phyloP scores from a whole-genome alignment of 2,888 invertebrate genomes.

The Periphyllus acericola region DNA sequence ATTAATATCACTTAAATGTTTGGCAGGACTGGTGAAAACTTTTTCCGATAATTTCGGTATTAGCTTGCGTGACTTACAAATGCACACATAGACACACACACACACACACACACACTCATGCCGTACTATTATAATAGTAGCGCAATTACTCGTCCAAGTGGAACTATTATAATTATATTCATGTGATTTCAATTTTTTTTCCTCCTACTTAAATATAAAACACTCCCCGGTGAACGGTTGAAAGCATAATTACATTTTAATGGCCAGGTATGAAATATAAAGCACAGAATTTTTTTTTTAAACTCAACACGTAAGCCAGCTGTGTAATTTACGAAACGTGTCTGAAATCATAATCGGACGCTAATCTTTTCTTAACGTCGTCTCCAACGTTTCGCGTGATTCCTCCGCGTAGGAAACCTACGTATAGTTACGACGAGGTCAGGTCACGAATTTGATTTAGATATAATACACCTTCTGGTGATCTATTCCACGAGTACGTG shows the following conservation, averaged over 20 bases:
- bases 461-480: not conserved
- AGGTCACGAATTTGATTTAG: slow-evolving; percentile 24
- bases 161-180: not conserved
- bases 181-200: not conserved
- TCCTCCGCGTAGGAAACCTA: not conserved
- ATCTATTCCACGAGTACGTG: not conserved
- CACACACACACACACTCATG: too few relatives aligned
- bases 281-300: slow-evolving; percentile 7
- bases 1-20: slow-evolving; percentile 37
- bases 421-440: not conserved
- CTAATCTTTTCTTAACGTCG: slow-evolving; percentile 55
- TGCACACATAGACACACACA: too few relatives aligned
- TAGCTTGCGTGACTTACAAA: too few relatives aligned
- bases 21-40: not conserved
- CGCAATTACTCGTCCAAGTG: not conserved
- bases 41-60: not conserved
- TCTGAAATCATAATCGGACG: slow-evolving; percentile 45
- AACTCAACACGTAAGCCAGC: slow-evolving; percentile 35
- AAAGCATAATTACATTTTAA: slow-evolving; percentile 47
- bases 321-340: slow-evolving; percentile 48
- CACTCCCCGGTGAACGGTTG: not conserved
- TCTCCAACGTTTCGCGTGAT: slow-evolving; percentile 2
- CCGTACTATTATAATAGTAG: too few relatives aligned
- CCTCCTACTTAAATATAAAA: not conserved
- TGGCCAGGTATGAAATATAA: not conserved